These are phyloP conservation scores for Chelonus insularis DNA, from an alignment of 1,140 invertebrate genomes.

Conservation along the genomic window DNA sequence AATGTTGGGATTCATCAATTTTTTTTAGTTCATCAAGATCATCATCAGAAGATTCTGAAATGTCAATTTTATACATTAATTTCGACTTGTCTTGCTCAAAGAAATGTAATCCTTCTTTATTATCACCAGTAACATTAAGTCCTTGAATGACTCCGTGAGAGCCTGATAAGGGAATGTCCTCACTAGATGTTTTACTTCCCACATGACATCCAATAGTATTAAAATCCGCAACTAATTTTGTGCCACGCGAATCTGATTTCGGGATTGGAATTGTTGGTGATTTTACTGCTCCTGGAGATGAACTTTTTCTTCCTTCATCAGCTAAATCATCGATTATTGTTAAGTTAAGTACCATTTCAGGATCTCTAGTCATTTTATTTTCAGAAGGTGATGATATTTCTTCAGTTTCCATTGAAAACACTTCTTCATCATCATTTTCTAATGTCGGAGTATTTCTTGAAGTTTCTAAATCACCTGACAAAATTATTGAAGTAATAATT, in stretches of 20 bases:
- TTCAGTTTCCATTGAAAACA: constrained; percentile 67
- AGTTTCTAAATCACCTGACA: constrained; percentile 14
- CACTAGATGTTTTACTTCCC: constrained; percentile 61
- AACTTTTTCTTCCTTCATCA: constrained; percentile 43
- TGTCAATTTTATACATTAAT: not conserved
- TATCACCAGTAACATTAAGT: not conserved
- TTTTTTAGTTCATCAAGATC: not conserved
- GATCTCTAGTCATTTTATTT: constrained; percentile 35
- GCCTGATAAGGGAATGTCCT: constrained; percentile 40
- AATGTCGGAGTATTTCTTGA: constrained; percentile 23
- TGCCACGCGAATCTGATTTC: constrained; percentile 48
- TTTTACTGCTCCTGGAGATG: constrained; percentile 45
- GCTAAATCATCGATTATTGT: constrained; percentile 47
- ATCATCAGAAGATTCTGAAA: not conserved
- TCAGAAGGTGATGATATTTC: constrained; percentile 40
- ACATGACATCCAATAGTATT: constrained; percentile 66
- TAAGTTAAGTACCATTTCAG: constrained; percentile 43
- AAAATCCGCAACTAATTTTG: constrained; percentile 58
- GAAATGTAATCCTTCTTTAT: not conserved
- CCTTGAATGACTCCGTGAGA: constrained; percentile 29
- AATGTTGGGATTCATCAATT: constrained; percentile 22
- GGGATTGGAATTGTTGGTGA: constrained; percentile 68
- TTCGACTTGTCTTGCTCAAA: constrained; percentile 24
- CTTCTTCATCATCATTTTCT: constrained; percentile 54
- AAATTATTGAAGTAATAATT: constrained; percentile 34